Evolutionary conservation across 1,140 invertebrate species (phyloP).

Genomic region (Oncopodura yosiiana): DNA sequence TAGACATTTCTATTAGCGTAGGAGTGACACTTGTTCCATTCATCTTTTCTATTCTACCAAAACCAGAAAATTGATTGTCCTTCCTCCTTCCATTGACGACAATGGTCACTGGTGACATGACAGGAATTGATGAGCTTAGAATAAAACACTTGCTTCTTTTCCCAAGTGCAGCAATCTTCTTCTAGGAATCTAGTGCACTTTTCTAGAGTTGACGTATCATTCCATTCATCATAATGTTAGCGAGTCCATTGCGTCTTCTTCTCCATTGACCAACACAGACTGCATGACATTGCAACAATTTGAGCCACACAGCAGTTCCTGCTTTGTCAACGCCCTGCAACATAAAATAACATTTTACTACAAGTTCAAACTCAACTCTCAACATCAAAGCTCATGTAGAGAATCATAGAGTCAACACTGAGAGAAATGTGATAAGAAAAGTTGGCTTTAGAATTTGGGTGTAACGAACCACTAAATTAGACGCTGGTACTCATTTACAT

Average conservation of each 20-base stretch:
- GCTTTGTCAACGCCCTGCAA: conserved; percentile 75
- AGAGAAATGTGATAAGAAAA: not conserved
- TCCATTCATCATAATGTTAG: conserved; percentile 92
- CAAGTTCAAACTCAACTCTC: not conserved
- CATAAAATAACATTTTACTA: conserved; percentile 35
- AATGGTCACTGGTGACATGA: too few relatives aligned
- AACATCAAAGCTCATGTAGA: not conserved
- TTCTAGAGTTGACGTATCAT: conserved; percentile 45
- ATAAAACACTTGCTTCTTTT: too few relatives aligned
- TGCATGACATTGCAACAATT: conserved; percentile 76
- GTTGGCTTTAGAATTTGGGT: not conserved
- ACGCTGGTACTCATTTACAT: not conserved
- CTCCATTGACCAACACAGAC: conserved; percentile 85
- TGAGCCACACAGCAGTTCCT: conserved; percentile 76
- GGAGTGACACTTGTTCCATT: too few relatives aligned
- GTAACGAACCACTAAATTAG: conserved; percentile 5
- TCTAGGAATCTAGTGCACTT: too few relatives aligned
- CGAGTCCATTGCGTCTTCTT: conserved; percentile 75
- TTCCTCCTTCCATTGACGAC: too few relatives aligned
- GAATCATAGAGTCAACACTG: not conserved
- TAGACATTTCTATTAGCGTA: too few relatives aligned
- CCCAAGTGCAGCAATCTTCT: too few relatives aligned
- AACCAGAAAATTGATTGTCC: too few relatives aligned
- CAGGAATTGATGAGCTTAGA: too few relatives aligned
- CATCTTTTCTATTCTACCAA: too few relatives aligned